Conservation (phyloP, 2,113 vertebrate species). For the Dermatemys mawii region DNA sequence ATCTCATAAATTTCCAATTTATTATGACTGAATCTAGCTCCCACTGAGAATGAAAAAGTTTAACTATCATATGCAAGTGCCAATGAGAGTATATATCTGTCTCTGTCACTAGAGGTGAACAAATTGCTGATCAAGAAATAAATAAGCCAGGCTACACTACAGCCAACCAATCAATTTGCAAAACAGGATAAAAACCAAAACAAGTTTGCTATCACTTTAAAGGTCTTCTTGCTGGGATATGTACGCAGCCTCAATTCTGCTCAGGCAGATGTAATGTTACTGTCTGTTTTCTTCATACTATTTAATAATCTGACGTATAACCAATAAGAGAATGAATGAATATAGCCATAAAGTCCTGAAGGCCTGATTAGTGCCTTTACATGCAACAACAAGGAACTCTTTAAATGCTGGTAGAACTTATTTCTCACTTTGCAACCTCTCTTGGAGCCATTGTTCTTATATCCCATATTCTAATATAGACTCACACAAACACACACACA, state of each 20-base stretch:
- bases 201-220: neutral
- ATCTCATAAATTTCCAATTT: slow-evolving; percentile 66
- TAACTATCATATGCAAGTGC: slow-evolving; percentile 46
- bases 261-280: fast-evolving
- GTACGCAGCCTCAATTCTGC: neutral
- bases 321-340: neutral
- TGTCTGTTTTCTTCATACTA: neutral
- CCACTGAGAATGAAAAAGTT: slow-evolving; percentile 51
- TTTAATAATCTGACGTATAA: neutral
- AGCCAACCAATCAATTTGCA: neutral
- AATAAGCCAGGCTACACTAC: neutral
- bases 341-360: neutral
- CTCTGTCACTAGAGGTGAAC: neutral
- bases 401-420: neutral
- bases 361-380: neutral
- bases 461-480: neutral
- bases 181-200: neutral
- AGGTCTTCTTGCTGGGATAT: neutral
- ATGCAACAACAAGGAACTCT: neutral
- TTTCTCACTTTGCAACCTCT: neutral
- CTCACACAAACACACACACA: neutral
- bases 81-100: slow-evolving; percentile 17
- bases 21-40: slow-evolving; percentile 59
- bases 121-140: neutral
- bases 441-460: neutral